phyloP scores from a whole-genome alignment of 2,113 vertebrate genomes.

The Ictalurus furcatus region DNA sequence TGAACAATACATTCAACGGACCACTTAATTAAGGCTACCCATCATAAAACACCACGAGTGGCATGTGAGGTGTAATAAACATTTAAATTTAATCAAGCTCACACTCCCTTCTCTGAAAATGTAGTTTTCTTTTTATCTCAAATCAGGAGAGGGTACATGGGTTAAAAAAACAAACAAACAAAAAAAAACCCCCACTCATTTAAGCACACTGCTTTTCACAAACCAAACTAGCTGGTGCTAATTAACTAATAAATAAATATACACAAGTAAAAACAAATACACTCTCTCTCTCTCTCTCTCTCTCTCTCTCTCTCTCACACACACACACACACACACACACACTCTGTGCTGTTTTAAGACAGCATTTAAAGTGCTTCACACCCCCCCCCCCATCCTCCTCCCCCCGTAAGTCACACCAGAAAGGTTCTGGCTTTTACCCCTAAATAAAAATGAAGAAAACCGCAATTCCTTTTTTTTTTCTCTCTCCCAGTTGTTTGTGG shows the following conservation, averaged over 20 bases:
- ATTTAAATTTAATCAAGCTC: neutral
- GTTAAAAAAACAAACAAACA: too few species aligned
- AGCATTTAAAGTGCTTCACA: neutral
- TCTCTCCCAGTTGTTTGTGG: neutral
- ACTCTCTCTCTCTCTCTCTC: neutral
- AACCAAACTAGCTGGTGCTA: neutral
- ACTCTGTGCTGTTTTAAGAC: neutral
- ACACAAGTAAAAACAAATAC: neutral
- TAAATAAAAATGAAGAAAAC: neutral
- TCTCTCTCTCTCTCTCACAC: neutral
- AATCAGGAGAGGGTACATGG: neutral
- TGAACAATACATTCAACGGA: neutral
- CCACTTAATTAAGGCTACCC: neutral
- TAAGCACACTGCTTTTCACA: neutral
- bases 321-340: too few species aligned
- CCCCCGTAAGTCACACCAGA: neutral
- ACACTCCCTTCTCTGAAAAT: neutral
- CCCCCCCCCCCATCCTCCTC: neutral
- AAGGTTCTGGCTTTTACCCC: neutral
- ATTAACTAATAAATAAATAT: neutral
- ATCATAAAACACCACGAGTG: neutral
- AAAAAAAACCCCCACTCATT: neutral
- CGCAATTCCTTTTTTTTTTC: neutral
- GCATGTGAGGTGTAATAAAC: neutral
- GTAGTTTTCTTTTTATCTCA: neutral